These are phyloP conservation scores for Stomorhina lunata DNA, from an alignment of 2,888 invertebrate genomes.

Conservation along the genomic window DNA sequence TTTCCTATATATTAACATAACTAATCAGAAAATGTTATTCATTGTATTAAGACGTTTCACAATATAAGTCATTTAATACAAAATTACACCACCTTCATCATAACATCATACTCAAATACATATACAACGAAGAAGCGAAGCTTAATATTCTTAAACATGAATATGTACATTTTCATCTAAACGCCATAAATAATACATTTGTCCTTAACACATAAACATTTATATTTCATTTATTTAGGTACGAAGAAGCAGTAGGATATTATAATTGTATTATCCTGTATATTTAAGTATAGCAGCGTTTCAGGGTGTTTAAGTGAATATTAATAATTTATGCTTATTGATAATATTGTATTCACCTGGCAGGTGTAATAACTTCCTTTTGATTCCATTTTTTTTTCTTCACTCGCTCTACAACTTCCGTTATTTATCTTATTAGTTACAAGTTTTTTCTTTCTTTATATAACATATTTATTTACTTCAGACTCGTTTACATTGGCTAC, in stretches of 20 bases:
- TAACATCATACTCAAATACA: background rate
- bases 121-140: background rate
- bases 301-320: conserved; percentile 20
- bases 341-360: conserved; percentile 49
- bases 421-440: conserved; percentile 59
- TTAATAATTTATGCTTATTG: conserved; percentile 61
- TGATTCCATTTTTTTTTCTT: too few relatives aligned
- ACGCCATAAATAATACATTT: conserved; percentile 1
- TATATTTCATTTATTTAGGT: too few relatives aligned
- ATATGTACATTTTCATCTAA: background rate
- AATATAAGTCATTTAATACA: background rate
- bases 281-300: background rate
- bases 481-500: too few relatives aligned
- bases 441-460: conserved; percentile 14
- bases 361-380: conserved; percentile 64
- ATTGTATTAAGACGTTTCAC: background rate
- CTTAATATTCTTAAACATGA: background rate
- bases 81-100: background rate
- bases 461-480: background rate
- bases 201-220: conserved; percentile 1
- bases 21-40: conserved; percentile 35
- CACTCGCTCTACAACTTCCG: conserved; percentile 59
- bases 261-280: background rate
- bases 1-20: conserved; percentile 7
- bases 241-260: background rate